Evolutionary conservation across 2,888 invertebrate species (phyloP), one percentile per base, ranked within the genome.

Genomic region (Zaprionus bogoriensis): DNA sequence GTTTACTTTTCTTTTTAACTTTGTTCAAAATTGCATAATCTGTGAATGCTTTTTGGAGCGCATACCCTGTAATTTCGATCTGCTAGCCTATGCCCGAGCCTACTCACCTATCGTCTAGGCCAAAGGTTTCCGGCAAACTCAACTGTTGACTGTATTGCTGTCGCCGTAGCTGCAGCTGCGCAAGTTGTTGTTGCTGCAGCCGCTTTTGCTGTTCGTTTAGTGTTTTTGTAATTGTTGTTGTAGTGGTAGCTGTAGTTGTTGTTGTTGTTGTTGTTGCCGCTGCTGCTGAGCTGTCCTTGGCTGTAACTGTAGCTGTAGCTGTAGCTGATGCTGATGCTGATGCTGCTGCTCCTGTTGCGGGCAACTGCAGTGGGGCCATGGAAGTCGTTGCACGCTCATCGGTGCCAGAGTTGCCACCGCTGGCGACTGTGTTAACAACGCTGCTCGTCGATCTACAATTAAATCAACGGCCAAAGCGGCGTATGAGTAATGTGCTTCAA

Each of bases 281-380:
- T 42, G 62, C 9, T 44, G 25, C 10, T 36, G 66, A 22, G 27
- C 14, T 36, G 12, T 60, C 30, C 50, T 28, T 27, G 30, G 60
- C 17, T 52, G 61, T 30, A 22, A 52, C 10, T 50, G 57, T 32
- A 50, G 60, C 41, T n/a, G n/a, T 10, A n/a, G n/a, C n/a, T n/a
- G n/a, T n/a, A 36, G 48, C 6, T 51, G 50, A n/a, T 23, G 23
- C 23, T 23, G 28, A 7, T 53, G 42, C 10, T 65, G 44, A 14
- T 50, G 70, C 20, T 55, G 81, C 59, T 77, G 88, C 82, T 41
- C 36, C 58, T 48, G 28, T 44, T 66, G 88, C 77, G 68, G 89
- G 79, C 51, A 87, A 87, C 80, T 88, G 89, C 82, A 89, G 74
- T 81, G 89, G 87, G 87, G 90, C 90, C 90, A 90, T 89, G 80